Evolutionary conservation across 2,888 invertebrate species (phyloP).

Genomic region (Epistrophe grossulariae): DNA sequence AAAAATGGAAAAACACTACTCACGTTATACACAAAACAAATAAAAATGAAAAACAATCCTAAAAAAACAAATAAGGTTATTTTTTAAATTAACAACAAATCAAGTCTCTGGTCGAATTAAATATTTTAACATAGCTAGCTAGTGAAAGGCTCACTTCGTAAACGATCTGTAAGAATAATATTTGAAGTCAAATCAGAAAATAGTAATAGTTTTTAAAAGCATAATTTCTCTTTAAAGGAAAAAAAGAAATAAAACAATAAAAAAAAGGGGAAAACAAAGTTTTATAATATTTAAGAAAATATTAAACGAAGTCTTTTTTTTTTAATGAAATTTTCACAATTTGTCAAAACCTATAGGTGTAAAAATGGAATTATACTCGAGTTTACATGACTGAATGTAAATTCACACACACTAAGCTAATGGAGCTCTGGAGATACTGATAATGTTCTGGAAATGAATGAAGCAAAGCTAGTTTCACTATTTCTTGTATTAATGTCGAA

Average conservation of each 20-base stretch:
- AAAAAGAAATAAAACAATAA: slow-evolving; percentile 18
- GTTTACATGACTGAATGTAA: too few species aligned
- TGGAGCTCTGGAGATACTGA: too few species aligned
- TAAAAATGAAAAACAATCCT: slow-evolving; percentile 51
- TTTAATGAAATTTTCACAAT: too few species aligned
- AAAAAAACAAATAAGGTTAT: slow-evolving; percentile 36
- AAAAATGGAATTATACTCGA: too few species aligned
- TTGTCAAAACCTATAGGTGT: too few species aligned
- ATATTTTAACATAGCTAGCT: neutral
- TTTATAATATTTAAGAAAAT: slow-evolving; percentile 59
- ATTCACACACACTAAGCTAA: too few species aligned
- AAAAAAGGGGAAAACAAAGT: slow-evolving; percentile 21
- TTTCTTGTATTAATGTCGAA: too few species aligned
- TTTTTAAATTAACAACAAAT: slow-evolving; percentile 9
- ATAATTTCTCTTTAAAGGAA: slow-evolving; percentile 27
- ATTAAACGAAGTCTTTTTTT: neutral
- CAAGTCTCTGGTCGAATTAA: slow-evolving; percentile 9
- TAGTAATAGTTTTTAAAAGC: slow-evolving; percentile 36
- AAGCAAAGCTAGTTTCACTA: too few species aligned
- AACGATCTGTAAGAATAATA: slow-evolving; percentile 30
- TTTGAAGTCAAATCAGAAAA: slow-evolving; percentile 42
- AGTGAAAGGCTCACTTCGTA: slow-evolving; percentile 17
- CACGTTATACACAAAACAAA: slow-evolving; percentile 45
- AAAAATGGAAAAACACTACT: neutral
- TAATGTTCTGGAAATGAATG: too few species aligned